A percentile compares a stretch with the other conserved stretches of the same genome.
phyloP scores from a whole-genome alignment of 2,113 vertebrate species.

The Rhegmatorhina hoffmannsi region DNA sequence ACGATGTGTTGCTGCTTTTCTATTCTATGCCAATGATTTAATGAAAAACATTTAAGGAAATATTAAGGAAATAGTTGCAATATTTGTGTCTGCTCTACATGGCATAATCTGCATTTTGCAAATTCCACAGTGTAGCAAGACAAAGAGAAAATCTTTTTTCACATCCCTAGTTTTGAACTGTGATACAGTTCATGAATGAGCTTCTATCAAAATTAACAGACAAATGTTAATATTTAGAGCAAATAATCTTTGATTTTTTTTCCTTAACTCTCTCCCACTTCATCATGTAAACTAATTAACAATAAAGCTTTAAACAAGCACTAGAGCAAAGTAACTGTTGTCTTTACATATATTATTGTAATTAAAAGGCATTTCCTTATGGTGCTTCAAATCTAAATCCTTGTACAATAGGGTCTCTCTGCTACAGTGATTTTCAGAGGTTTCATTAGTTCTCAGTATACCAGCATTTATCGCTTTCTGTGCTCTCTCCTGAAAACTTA shows the following conservation, averaged over 20 bases:
- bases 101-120: background rate
- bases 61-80: slow-evolving; percentile 22
- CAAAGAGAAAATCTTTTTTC: background rate
- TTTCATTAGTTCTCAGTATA: slow-evolving; percentile 7
- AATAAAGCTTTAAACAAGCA: slow-evolving; percentile 31
- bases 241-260: background rate
- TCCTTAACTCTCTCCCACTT: background rate
- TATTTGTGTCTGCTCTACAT: background rate
- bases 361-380: slow-evolving; percentile 48
- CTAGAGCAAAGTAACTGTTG: background rate
- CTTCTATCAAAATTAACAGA: background rate
- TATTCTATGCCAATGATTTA: background rate
- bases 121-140: background rate
- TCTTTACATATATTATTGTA: slow-evolving; percentile 43
- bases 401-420: background rate
- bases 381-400: slow-evolving; percentile 30
- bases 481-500: background rate
- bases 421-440: background rate
- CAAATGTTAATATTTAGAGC: slow-evolving; percentile 41
- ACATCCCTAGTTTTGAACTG: background rate
- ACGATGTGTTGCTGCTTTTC: background rate
- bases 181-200: background rate
- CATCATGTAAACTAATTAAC: slow-evolving; percentile 44
- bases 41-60: slow-evolving; percentile 5
- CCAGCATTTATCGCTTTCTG: slow-evolving; percentile 3